phyloP scores from a whole-genome alignment of 2,797 vertebrate species.

The Luscinia luscinia region DNA sequence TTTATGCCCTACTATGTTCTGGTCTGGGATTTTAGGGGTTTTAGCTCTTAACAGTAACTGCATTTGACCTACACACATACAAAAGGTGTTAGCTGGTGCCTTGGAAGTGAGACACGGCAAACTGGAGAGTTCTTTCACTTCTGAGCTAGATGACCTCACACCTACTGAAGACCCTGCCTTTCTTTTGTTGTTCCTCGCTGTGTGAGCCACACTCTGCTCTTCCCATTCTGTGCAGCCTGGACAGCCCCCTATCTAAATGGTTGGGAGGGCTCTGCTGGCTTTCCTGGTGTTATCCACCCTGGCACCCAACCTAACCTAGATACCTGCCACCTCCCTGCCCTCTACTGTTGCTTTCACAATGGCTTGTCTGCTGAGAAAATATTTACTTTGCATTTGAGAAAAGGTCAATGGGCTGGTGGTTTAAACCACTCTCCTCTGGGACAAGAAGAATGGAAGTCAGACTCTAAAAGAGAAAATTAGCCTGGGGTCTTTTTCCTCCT shows the following conservation, averaged over 20 bases:
- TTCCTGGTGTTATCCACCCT: neutral
- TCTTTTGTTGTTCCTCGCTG: neutral
- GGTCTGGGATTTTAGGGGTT: neutral
- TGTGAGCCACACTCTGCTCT: neutral
- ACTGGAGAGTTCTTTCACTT: neutral
- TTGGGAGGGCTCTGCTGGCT: neutral
- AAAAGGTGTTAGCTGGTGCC: neutral
- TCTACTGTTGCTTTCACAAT: slow-evolving; percentile 5
- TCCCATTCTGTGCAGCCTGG: neutral
- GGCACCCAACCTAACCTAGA: neutral
- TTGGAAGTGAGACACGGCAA: neutral
- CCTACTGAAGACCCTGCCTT: neutral
- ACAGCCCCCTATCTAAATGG: neutral
- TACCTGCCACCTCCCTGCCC: slow-evolving; percentile 8
- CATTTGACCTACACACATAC: neutral
- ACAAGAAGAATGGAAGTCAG: neutral
- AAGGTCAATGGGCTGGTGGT: slow-evolving; percentile 19
- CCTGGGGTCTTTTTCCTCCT: slow-evolving; percentile 11
- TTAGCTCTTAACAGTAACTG: neutral
- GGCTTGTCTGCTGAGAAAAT: neutral
- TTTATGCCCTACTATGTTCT: neutral
- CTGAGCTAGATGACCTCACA: neutral
- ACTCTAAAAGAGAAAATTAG: slow-evolving; percentile 16
- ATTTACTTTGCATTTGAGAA: slow-evolving; percentile 51
- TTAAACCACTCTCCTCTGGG: neutral